Conservation (phyloP, 2,113 vertebrate genomes). For the Dendrocopos noguchii region DNA sequence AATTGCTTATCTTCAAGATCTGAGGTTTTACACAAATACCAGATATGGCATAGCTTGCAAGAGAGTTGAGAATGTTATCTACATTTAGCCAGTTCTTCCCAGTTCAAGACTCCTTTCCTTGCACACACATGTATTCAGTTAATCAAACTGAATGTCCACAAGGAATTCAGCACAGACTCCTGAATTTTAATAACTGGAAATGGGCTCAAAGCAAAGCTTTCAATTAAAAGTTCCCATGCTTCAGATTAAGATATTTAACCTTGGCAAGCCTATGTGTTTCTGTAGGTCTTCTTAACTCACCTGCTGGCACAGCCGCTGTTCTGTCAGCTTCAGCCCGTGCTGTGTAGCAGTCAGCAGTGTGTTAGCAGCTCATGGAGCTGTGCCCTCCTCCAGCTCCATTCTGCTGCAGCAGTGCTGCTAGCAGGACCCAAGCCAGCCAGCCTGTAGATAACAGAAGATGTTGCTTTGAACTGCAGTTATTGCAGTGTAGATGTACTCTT, state of each 20-base stretch:
- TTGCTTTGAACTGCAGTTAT: neutral
- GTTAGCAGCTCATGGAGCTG: conserved; percentile 13
- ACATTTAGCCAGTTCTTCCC: conserved; percentile 43
- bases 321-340: neutral
- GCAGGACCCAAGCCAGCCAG: neutral
- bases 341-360: neutral
- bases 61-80: conserved; percentile 44
- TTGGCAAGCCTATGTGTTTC: conserved; percentile 48
- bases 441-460: neutral
- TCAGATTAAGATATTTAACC: conserved; percentile 65
- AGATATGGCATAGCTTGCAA: conserved; percentile 12
- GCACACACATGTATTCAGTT: conserved; percentile 46
- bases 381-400: neutral
- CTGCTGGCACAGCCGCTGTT: neutral
- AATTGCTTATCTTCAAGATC: conserved; percentile 22
- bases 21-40: conserved; percentile 23
- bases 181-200: conserved; percentile 65
- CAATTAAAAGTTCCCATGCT: conserved; percentile 57
- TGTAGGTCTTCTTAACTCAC: conserved; percentile 5
- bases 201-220: conserved; percentile 61
- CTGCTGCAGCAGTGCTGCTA: neutral
- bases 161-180: conserved; percentile 65
- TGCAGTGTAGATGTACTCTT: neutral
- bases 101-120: conserved; percentile 30
- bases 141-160: conserved; percentile 66